phyloP scores from a whole-genome alignment of 2,797 vertebrate genomes.

The Schizothorax lantsangensis region DNA sequence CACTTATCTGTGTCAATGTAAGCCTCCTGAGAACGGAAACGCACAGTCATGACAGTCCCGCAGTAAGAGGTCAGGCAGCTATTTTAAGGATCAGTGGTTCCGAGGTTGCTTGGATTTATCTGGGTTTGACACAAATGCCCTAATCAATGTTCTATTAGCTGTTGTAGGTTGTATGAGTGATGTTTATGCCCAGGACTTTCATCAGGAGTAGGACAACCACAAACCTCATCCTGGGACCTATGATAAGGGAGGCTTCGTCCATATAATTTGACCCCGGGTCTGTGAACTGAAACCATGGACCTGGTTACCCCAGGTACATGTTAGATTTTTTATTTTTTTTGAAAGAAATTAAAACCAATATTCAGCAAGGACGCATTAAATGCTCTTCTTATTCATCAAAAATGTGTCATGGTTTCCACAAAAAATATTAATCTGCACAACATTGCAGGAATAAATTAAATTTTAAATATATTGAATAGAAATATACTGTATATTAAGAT shows the following conservation, averaged over 20 bases:
- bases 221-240: background rate
- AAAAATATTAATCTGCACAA: background rate
- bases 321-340: background rate
- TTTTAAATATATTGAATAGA: background rate
- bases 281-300: background rate
- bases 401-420: background rate
- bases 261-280: background rate
- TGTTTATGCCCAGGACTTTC: background rate
- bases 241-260: background rate
- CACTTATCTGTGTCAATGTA: conserved; percentile 53
- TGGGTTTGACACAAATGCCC: background rate
- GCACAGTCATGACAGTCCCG: conserved; percentile 26
- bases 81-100: conserved; percentile 19
- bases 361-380: background rate
- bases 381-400: background rate
- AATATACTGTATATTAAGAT: background rate
- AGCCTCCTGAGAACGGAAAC: conserved; percentile 39
- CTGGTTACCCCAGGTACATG: background rate
- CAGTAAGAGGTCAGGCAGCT: conserved; percentile 27
- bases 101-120: conserved; percentile 30
- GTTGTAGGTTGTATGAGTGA: background rate
- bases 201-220: background rate
- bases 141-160: conserved; percentile 29
- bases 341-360: background rate
- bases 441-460: background rate